Evolutionary conservation across 2,888 invertebrate species (phyloP), one percentile per base, ranked within the genome.

Genomic region (Drosophila maculinotata): DNA sequence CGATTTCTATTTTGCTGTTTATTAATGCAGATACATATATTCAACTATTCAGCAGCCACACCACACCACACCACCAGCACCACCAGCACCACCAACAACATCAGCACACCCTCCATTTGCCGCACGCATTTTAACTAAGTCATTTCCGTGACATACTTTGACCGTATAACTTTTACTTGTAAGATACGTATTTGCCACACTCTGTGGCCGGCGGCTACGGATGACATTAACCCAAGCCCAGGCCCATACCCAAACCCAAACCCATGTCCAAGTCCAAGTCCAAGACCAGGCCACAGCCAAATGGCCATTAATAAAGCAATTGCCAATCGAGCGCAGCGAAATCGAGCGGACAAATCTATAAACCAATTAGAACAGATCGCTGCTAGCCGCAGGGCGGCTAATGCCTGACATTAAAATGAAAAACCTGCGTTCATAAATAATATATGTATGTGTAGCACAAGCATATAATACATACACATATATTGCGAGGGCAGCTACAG

Each of bases 121-220:
- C 38, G 44, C 63, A 82, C 87, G 82, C 82, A 87, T 84, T 84
- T 87, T 70, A 87, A 79, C 76, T 69, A 79, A 87, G 70, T 63
- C 87, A 83, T 82, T 87, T 87, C 82, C 85, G 86, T 87, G 82
- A 85, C 82, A 87, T 76, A 82, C 85, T 71, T 87, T 53, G 67
- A 28, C 20, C 52, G 28, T 51, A 66, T 49, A 77, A 87, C 88
- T 87, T 85, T 83, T 85, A 85, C 87, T 69, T 57, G 51, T 39
- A 35, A 36, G 8, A 54, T 39, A 36, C 20, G 14, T 33, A 17
- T 60, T 42, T 59, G 73, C 51, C 57, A 44, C 52, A 63, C 35
- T 23, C 47, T 54, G 23, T 53, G 47, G 64, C 79, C 84, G 47
- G 15, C 39, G 66, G 84, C 88, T 12, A 72, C 88, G 84, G 84